Base-by-base conservation (phyloP, 2,888 invertebrate species). In the Galerucella calmariensis region DNA sequence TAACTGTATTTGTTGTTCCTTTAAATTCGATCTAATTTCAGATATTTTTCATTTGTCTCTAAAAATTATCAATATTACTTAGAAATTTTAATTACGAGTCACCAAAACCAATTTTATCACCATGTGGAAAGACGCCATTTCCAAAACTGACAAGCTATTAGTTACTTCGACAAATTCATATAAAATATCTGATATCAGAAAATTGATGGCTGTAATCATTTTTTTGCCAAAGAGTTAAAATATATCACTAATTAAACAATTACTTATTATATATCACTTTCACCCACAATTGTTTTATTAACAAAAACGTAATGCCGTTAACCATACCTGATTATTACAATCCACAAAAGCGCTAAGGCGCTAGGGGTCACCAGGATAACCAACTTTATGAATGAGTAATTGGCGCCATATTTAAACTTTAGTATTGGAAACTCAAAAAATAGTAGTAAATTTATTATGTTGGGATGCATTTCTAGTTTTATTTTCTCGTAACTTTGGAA, bases 51-150 rank as follows among this genome's bases (percentile, higher is more conserved):
- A 59, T 72, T 72, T 66, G 53, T 46, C 14, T 20, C 27, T 14
- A 53, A 46, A n/a, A 27, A 72, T 48, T 35, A 67, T 44, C 6
- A 65, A 58, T 20, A 58, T 70, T 72, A 46, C 48, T 51, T 66
- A 24, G 51, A 67, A 69, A 67, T 58, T 75, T 58, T 67, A 27
- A 46, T 35, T 51, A 48, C 46, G 48, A 66, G 66, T 59, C 53
- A 58, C 59, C 46, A 69, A 72, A 78, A 72, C 70, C 70, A 72
- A 73, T 76, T 74, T 72, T 73, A 83, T 82, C 90, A 90, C 92
- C 89, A 92, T 92, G 92, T 92, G 92, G 91, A 88, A 89, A 90
- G 92, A 92, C 92, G 92, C 92, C 92, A 92, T 92, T 92, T 91
- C 90, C 90, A 90, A 90, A 90, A 89, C 90, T 90, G 90, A 89